Percentiles rank a stretch among this genome's conserved stretches.
Evolutionary conservation across 1,140 invertebrate species (phyloP).

Genomic region (Zaprionus davidi): DNA sequence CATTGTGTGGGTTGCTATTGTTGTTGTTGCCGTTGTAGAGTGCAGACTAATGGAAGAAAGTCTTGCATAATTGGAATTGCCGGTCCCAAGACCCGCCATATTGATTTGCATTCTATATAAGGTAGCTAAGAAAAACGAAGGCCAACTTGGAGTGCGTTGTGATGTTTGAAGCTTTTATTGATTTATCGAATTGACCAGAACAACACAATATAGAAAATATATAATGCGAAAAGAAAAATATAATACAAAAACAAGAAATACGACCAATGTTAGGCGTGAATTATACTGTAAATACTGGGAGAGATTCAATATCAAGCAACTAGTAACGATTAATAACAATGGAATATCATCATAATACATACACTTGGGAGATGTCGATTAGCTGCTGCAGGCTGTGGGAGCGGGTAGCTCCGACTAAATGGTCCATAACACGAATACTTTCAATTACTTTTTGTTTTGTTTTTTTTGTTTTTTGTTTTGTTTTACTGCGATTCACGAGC

Average conservation of each 20-base stretch:
- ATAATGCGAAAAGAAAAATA: neutral
- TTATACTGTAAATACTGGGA: constrained; percentile 29
- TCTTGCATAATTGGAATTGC: constrained; percentile 6
- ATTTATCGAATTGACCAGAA: constrained; percentile 29
- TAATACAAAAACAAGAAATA: neutral
- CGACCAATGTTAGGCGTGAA: constrained; percentile 31
- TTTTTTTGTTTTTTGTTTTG: neutral
- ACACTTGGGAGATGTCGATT: constrained; percentile 32
- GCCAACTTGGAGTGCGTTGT: neutral
- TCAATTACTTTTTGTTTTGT: constrained; percentile 5
- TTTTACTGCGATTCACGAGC: constrained; percentile 19
- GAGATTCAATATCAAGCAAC: constrained; percentile 35
- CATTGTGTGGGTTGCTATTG: constrained; percentile 1
- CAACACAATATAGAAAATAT: constrained; percentile 21
- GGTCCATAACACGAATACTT: constrained; percentile 54
- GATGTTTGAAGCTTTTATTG: constrained; percentile 8
- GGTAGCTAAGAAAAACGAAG: neutral
- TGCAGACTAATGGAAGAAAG: constrained; percentile 24
- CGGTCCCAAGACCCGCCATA: constrained; percentile 1
- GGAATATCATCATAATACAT: constrained; percentile 16
- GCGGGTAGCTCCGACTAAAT: neutral
- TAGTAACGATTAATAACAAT: constrained; percentile 26
- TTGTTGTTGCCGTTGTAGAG: neutral
- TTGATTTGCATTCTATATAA: constrained; percentile 5
- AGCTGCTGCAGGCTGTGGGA: neutral